phyloP scores from a whole-genome alignment of 2,797 vertebrate genomes.

The Characodon lateralis region DNA sequence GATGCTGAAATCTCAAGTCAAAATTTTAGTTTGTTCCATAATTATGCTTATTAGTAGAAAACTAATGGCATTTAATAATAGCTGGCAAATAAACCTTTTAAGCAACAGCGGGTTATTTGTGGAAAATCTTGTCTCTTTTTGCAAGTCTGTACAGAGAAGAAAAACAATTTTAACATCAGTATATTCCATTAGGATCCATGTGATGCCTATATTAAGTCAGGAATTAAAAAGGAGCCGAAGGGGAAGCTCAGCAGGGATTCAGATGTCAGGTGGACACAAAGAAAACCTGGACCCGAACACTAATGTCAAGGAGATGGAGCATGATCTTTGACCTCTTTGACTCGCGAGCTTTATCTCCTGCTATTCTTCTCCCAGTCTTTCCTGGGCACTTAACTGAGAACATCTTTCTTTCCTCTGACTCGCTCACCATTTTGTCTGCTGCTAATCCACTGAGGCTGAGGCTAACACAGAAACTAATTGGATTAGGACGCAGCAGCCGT shows the following conservation, averaged over 20 bases:
- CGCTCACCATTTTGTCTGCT: conserved; percentile 49
- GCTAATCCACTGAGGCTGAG: conserved; percentile 64
- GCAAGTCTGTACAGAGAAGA: background rate
- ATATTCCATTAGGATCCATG: conserved; percentile 28
- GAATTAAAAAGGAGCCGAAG: conserved; percentile 20
- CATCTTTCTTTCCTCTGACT: conserved; percentile 28
- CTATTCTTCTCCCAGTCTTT: background rate
- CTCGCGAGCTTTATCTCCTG: conserved; percentile 4
- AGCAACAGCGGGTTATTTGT: conserved; percentile 3
- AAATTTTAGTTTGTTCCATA: background rate
- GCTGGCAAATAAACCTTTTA: background rate
- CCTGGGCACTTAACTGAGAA: conserved; percentile 17
- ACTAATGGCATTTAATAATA: conserved; percentile 21
- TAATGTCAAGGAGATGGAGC: conserved; percentile 28
- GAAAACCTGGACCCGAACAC: conserved; percentile 23
- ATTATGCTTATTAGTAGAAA: background rate
- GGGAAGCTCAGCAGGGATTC: conserved; percentile 26
- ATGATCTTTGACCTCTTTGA: conserved; percentile 7
- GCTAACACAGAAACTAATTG: conserved; percentile 68
- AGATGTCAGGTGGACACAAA: conserved; percentile 22
- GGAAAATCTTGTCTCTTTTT: conserved; percentile 7
- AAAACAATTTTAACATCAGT: conserved; percentile 31
- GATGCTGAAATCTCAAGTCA: background rate
- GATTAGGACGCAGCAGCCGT: conserved; percentile 62
- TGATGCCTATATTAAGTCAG: conserved; percentile 38